Percentiles rank a stretch among this genome's conserved stretches.
Evolutionary conservation across 2,888 invertebrate genomes (phyloP).

Genomic region (Drymonia ruficornis): DNA sequence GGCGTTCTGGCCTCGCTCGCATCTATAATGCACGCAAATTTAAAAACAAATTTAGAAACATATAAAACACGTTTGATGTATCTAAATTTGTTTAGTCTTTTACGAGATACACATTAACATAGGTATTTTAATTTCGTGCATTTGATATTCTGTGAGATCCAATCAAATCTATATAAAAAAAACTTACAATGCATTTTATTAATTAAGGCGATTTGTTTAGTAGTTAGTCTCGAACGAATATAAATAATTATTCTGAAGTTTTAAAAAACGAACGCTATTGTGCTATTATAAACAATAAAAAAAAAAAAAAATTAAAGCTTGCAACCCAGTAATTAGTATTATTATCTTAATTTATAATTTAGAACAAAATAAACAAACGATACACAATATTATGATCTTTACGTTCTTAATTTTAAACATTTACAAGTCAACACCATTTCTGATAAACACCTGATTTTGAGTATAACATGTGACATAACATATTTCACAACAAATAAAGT

Average conservation of each 20-base stretch:
- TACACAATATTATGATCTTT: too few species aligned
- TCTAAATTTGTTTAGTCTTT: too few species aligned
- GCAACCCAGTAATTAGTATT: not conserved
- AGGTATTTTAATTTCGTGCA: too few species aligned
- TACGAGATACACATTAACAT: too few species aligned
- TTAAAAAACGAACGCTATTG: not conserved
- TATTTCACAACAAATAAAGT: not conserved
- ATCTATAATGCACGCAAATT: too few species aligned
- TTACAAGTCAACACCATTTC: not conserved
- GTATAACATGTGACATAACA: not conserved
- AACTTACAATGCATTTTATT: not conserved
- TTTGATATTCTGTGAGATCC: not conserved
- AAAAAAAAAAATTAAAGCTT: not conserved
- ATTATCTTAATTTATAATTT: not conserved
- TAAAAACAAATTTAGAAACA: too few species aligned
- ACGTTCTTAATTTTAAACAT: not conserved
- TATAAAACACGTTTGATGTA: too few species aligned
- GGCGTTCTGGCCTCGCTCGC: too few species aligned
- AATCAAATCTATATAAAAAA: not conserved
- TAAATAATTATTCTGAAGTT: not conserved
- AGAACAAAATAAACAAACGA: not conserved
- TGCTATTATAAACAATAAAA: not conserved
- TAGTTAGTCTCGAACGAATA: not conserved
- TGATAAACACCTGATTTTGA: not conserved
- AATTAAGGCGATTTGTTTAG: not conserved